A percentile compares a stretch with the other conserved stretches of the same genome.
Evolutionary conservation across 2,113 vertebrate species (phyloP).

Genomic region (Gadus chalcogrammus): DNA sequence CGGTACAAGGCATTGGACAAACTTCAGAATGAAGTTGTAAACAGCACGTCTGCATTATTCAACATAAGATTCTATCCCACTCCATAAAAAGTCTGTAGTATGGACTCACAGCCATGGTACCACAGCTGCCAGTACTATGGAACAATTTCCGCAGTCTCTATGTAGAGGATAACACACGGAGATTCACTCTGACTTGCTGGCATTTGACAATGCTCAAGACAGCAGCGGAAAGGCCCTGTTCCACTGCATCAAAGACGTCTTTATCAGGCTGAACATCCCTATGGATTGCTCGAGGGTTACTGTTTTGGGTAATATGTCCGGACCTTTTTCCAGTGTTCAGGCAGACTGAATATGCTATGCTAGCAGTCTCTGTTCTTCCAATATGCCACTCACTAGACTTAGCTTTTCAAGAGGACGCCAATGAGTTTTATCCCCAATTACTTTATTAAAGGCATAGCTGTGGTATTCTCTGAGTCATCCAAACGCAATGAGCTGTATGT

Average conservation of each 20-base stretch:
- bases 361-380: no score
- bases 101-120: not conserved
- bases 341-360: no score
- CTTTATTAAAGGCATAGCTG: no score
- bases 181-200: not conserved
- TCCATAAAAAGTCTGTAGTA: not conserved
- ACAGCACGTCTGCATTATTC: conserved; percentile 1
- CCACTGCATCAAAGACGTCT: conserved; percentile 4
- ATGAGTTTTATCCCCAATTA: no score
- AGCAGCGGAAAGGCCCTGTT: conserved; percentile 4
- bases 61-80: not conserved
- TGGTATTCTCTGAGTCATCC: no score
- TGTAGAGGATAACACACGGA: not conserved
- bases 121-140: not conserved
- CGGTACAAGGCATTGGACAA: not conserved
- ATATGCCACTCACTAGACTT: no score
- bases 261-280: conserved; percentile 11
- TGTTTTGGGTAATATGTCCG: not conserved
- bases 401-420: no score
- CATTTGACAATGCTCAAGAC: not conserved
- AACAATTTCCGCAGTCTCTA: no score
- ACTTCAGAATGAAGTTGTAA: not conserved
- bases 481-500: no score
- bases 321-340: no score
- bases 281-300: conserved; percentile 9